Evolutionary conservation across 2,797 vertebrate species (phyloP), one percentile per base, ranked within the genome.

Genomic region (Rhabdophis nuchalis): DNA sequence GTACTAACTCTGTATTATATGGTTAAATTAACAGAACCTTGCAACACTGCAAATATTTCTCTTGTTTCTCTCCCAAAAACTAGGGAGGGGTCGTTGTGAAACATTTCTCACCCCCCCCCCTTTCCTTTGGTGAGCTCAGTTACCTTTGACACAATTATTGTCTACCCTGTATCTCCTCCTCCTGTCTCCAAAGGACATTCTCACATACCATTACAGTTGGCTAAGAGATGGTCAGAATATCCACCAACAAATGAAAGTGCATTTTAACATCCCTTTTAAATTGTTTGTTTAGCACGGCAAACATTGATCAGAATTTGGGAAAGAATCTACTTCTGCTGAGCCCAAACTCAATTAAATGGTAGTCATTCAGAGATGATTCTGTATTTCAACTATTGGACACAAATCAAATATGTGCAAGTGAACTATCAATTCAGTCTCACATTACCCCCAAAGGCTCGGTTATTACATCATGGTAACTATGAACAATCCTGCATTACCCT

Each of bases 201-300:
- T 25, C 72, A 46, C 8, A 82, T 46, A 25, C 20, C 20, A 41
- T 46, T 82, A 46, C 36, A 46, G 20, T 25, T 82, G 36, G 72
- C 72, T 82, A 36, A 36, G 32, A 72, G 68, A 72, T 82, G 72
- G 36, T 11, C 72, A 46, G 72, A 25, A 46, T 82, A 46, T 25
- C 20, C 41, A 82, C 9, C 36, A 82, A 46, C 72, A 82, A 82
- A 46, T 11, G 9, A 46, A 46, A 46, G 36, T 46, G 72, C 36
- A 46, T 41, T 46, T 82, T 82, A 41, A 46, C 36, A 46, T 82
- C 85, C 29, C 18, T 20, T 56, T 32, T 20, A 86, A 86, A 86
- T 27, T n/a, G 53, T 68, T 89, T 89, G 27, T 86, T 92, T 89
- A 68, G 87, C 36, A 61, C 16, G n/a, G 56, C 64, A 92, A 90